Conservation (phyloP, 2,797 vertebrate genomes). For the Gambelia wislizenii region DNA sequence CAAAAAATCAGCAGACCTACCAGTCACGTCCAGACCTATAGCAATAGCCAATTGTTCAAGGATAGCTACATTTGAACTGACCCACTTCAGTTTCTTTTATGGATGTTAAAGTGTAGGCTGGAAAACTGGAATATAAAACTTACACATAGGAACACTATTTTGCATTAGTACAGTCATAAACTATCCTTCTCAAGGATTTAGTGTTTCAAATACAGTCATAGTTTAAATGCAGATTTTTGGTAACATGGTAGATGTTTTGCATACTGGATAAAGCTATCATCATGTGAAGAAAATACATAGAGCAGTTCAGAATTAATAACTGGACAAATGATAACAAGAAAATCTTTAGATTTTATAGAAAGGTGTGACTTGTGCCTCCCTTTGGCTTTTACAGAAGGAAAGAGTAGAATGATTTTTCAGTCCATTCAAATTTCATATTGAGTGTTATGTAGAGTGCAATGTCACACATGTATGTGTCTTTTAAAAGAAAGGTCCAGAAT, state of each 20-base stretch:
- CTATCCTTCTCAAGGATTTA: not conserved
- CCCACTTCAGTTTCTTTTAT: not conserved
- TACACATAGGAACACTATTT: not conserved
- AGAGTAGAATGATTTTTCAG: not conserved
- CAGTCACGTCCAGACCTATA: not conserved
- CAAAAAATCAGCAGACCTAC: too few relatives aligned
- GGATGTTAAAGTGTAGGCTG: not conserved
- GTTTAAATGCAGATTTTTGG: not conserved
- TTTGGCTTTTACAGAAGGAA: too few relatives aligned
- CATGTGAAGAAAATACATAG: not conserved
- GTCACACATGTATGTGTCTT: not conserved
- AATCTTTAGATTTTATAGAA: too few relatives aligned
- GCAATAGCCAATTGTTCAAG: not conserved
- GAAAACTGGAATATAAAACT: not conserved
- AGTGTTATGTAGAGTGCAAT: not conserved
- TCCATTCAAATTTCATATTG: not conserved
- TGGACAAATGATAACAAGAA: too few relatives aligned
- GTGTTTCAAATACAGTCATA: not conserved
- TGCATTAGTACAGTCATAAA: not conserved
- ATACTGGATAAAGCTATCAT: not conserved
- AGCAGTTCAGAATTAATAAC: not conserved
- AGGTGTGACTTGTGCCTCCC: too few relatives aligned
- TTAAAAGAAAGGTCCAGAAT: not conserved
- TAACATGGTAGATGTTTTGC: not conserved
- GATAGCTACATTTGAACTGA: not conserved